Percentiles rank a stretch among this genome's conserved stretches.
These are phyloP conservation scores for Scolopax rusticola DNA, from an alignment of 2,797 vertebrate species.

Conservation along the genomic window DNA sequence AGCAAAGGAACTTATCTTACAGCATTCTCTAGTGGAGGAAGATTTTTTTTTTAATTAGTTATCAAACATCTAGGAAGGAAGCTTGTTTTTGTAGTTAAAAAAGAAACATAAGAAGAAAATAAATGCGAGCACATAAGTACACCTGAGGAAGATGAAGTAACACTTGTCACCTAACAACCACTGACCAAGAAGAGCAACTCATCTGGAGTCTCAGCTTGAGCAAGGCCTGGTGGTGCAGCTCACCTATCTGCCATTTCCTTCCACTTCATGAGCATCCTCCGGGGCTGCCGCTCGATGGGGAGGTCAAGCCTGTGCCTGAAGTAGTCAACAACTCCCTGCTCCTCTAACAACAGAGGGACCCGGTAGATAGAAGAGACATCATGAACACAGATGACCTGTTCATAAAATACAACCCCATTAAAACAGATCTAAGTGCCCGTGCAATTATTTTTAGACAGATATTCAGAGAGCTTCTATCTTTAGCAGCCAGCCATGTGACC, in stretches of 20 bases:
- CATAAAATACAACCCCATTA: neutral
- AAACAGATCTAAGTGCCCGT: neutral
- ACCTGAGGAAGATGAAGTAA: neutral
- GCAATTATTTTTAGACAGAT: neutral
- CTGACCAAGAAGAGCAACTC: neutral
- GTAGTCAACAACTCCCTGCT: slow-evolving; percentile 93
- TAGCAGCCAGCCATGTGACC: neutral
- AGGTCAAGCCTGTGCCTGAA: slow-evolving; percentile 90
- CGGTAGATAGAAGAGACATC: slow-evolving; percentile 94
- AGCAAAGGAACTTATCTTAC: neutral
- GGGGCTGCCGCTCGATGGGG: slow-evolving; percentile 85
- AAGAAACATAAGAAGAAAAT: neutral
- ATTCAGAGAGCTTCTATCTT: neutral
- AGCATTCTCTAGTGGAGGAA: neutral
- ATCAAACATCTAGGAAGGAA: neutral
- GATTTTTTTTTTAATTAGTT: neutral
- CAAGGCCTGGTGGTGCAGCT: neutral
- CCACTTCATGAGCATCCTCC: slow-evolving; percentile 94
- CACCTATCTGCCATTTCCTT: slow-evolving; percentile 97
- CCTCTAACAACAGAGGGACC: slow-evolving; percentile 91
- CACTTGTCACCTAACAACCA: neutral
- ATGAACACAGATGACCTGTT: slow-evolving; percentile 94
- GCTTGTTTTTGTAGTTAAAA: neutral
- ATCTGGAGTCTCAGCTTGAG: neutral
- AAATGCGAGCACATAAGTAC: fast-evolving